phyloP scores from a whole-genome alignment of 2,888 invertebrate genomes.

The Parnassius glacialis region DNA sequence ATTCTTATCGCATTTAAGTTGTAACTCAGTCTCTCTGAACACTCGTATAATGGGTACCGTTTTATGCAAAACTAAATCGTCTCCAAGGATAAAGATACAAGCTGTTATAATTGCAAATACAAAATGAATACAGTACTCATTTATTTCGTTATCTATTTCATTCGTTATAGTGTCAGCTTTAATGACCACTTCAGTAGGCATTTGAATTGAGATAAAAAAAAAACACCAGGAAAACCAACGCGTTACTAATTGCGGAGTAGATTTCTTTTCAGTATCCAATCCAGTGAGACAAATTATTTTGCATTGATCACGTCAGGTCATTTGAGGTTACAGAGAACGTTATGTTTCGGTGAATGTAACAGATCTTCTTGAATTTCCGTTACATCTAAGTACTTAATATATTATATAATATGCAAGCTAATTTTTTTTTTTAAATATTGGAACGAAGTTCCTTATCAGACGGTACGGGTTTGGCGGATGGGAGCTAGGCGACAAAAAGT shows the following conservation, averaged over 20 bases:
- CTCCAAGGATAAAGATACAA: constrained; percentile 16
- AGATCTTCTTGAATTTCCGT: background rate
- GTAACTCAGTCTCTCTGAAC: background rate
- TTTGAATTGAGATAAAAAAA: constrained; percentile 18
- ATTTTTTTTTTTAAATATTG: too few species aligned
- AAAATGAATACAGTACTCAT: constrained; percentile 16
- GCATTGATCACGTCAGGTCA: background rate
- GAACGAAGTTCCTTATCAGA: too few species aligned
- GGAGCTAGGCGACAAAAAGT: too few species aligned
- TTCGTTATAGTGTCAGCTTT: constrained; percentile 16
- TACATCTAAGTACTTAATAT: too few species aligned
- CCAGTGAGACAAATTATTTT: constrained; percentile 7
- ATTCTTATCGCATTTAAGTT: constrained; percentile 6
- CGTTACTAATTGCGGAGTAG: background rate
- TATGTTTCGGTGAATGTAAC: constrained; percentile 1
- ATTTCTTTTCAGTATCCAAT: constrained; percentile 5
- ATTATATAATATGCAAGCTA: too few species aligned
- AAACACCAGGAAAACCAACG: background rate
- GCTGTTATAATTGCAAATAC: constrained; percentile 18
- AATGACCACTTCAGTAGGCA: constrained; percentile 18
- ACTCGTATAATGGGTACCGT: constrained; percentile 5
- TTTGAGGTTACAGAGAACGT: constrained; percentile 1
- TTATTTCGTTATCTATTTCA: constrained; percentile 19
- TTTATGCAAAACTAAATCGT: constrained; percentile 10
- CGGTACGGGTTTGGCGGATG: too few species aligned